Evolutionary conservation across 2,797 vertebrate genomes (phyloP).

Genomic region (Hippopotamyrus pictus): DNA sequence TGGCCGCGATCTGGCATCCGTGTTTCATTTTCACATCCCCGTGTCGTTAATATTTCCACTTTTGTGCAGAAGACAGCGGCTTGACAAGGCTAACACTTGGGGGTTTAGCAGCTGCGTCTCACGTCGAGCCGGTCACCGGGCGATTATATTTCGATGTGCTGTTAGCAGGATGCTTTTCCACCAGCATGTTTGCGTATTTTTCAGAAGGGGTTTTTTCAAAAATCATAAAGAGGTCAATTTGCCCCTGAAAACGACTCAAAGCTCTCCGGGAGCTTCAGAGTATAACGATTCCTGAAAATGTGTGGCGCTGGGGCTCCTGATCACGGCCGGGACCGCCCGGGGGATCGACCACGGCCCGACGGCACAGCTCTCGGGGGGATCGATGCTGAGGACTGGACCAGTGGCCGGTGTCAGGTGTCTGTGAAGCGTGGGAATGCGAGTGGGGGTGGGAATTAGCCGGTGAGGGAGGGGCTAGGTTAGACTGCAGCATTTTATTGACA

Average conservation of each 20-base stretch:
- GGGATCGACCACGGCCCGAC: neutral
- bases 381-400: neutral
- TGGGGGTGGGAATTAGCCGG: neutral
- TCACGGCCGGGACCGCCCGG: neutral
- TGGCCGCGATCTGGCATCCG: neutral
- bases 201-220: neutral
- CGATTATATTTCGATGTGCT: neutral
- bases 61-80: neutral
- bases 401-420: neutral
- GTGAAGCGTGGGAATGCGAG: neutral
- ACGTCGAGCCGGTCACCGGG: neutral
- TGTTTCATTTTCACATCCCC: neutral
- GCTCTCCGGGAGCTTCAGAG: neutral
- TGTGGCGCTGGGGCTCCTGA: neutral
- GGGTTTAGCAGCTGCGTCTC: neutral
- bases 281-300: neutral
- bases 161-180: neutral
- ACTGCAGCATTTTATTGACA: neutral
- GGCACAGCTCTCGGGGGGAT: neutral
- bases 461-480: neutral
- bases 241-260: neutral
- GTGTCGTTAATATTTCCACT: neutral
- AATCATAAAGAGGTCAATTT: neutral
- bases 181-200: neutral
- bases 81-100: neutral